Evolutionary conservation across 1,140 invertebrate species (phyloP).

Genomic region (Pemphigus obesinymphae): DNA sequence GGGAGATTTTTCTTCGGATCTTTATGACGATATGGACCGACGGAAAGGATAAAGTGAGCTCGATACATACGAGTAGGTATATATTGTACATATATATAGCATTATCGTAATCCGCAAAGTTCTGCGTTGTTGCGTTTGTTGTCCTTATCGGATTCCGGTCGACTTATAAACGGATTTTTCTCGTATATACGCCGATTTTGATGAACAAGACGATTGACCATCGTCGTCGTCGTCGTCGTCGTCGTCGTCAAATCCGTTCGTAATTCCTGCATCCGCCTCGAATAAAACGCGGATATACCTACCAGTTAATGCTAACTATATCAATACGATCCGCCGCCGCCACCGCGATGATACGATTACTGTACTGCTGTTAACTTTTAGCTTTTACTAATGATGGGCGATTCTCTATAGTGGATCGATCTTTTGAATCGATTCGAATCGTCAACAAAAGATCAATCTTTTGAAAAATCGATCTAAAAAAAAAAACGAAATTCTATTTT

Average conservation of each 20-base stretch:
- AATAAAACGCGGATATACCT: too few relatives aligned
- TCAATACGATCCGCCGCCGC: too few relatives aligned
- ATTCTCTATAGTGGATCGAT: too few relatives aligned
- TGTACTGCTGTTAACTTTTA: too few relatives aligned
- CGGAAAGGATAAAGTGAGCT: not conserved
- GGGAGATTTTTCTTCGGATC: not conserved
- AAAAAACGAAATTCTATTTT: too few relatives aligned
- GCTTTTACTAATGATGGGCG: too few relatives aligned
- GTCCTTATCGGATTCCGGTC: not conserved
- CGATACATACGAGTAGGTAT: not conserved
- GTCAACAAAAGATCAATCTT: too few relatives aligned
- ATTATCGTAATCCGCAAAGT: not conserved
- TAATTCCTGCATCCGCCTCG: too few relatives aligned
- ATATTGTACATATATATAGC: not conserved
- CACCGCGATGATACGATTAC: too few relatives aligned
- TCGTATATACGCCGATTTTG: not conserved
- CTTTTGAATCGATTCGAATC: too few relatives aligned
- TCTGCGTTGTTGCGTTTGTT: not conserved
- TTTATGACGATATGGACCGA: not conserved
- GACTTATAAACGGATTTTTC: not conserved
- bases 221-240: not conserved
- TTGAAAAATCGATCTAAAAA: too few relatives aligned
- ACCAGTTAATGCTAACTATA: too few relatives aligned
- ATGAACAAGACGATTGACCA: not conserved
- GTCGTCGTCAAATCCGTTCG: not conserved